These are phyloP conservation scores for Lasiurus cinereus DNA, from an alignment of 2,113 vertebrate genomes.

Conservation along the genomic window DNA sequence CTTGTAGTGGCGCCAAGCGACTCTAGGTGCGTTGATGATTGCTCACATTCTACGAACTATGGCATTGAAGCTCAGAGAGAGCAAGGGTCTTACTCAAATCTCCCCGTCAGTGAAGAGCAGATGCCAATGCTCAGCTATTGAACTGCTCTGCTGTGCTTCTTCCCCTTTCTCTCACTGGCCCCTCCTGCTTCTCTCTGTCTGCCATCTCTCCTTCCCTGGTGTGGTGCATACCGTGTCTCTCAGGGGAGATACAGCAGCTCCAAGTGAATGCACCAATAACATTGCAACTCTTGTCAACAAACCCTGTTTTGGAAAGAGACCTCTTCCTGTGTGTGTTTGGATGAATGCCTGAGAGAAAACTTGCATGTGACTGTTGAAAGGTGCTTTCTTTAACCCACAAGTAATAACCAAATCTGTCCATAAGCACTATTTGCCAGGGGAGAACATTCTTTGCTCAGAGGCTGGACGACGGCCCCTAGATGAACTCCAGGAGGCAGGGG, in stretches of 20 bases:
- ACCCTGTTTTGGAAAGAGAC: neutral
- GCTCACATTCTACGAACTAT: neutral
- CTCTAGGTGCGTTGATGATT: neutral
- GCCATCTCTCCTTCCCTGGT: neutral
- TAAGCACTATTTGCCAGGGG: neutral
- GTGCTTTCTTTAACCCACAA: neutral
- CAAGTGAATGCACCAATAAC: neutral
- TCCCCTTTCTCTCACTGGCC: neutral
- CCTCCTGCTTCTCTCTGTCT: neutral
- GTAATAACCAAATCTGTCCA: neutral
- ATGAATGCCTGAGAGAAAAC: neutral
- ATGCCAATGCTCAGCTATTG: fast-evolving
- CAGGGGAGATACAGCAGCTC: neutral
- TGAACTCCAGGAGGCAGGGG: neutral
- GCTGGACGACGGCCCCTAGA: neutral
- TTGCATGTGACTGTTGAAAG: neutral
- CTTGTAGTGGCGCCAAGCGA: neutral
- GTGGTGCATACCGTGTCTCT: fast-evolving
- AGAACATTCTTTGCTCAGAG: neutral
- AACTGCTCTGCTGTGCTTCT: fast-evolving
- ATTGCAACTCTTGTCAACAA: neutral
- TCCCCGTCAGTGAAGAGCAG: fast-evolving
- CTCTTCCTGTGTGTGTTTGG: neutral
- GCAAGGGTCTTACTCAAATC: fast-evolving
- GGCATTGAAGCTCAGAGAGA: neutral